Base-by-base conservation (phyloP, 2,888 invertebrate species). In the Pheosia gnoma region DNA sequence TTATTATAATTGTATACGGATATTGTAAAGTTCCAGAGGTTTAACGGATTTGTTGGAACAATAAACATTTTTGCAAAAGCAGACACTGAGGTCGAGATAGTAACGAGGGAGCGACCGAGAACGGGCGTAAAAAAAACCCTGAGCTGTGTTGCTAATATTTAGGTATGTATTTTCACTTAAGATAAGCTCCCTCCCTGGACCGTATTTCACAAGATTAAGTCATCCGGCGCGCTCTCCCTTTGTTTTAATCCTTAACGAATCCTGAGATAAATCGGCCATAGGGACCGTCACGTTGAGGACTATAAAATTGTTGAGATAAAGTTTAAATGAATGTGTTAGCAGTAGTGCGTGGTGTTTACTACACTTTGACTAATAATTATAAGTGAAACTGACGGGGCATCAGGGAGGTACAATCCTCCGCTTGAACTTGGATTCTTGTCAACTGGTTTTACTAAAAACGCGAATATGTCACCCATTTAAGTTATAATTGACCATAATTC, bases 131-230 rank as follows among this genome's bases (percentile, higher is more conserved):
- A 77, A 79, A 81, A 78, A 71, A 66, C 47, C 3, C 65, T 59
- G 57, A 59, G 73, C 66, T 61, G 73, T 68, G 71, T 77, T 73
- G 77, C 79, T 81, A 81, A 82, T 82, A 79, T 84, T 84, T 80
- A 79, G 78, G 73, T 78, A 78, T 78, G 78, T 78, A 72, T 85
- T 86, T 84, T 84, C 82, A 83, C 83, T 85, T 82, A 75, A 86
- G 85, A 85, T 86, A 86, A 86, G 80, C 80, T 75, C 69, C 71
- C 75, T 72, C 68, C 63, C 60, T 60, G 70, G 75, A 79, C 80
- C 81, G 82, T 85, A 85, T 85, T 86, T 86, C 75, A 85, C 77
- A 79, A 85, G 84, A 85, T 85, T 84, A 85, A 83, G 81, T 80
- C 82, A 78, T 76, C 76, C 65, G 68, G 71, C 79, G 69, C 73